These are phyloP conservation scores for Anas capensis DNA, from an alignment of 2,797 vertebrate species.

Conservation along the genomic window DNA sequence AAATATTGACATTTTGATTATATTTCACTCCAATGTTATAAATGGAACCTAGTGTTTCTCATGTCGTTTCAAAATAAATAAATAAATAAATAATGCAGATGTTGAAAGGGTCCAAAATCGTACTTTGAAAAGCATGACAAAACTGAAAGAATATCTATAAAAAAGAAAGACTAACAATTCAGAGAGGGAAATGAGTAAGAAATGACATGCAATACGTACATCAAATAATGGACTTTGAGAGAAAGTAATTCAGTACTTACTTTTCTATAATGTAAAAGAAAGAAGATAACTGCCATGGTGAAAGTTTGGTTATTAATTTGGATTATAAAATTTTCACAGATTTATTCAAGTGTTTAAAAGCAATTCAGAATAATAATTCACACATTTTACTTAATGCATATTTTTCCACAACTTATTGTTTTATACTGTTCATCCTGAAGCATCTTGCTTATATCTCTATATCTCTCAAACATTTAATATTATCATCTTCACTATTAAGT, in stretches of 20 bases:
- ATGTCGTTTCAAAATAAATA: neutral
- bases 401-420: neutral
- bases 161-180: conserved; percentile 2
- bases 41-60: neutral
- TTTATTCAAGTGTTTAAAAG: neutral
- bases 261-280: neutral
- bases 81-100: neutral
- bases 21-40: conserved; percentile 21
- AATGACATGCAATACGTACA: neutral
- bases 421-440: neutral
- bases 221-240: neutral
- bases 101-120: neutral
- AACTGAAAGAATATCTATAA: neutral
- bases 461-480: neutral
- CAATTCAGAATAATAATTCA: neutral
- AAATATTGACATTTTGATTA: conserved; percentile 9
- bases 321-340: neutral
- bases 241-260: neutral
- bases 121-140: conserved; percentile 20
- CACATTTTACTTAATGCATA: neutral
- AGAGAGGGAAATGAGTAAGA: neutral
- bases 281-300: neutral
- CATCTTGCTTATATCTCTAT: neutral
- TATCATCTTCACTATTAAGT: neutral
- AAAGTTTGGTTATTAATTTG: neutral